A percentile compares a stretch with the other conserved stretches of the same genome.
These are phyloP conservation scores for Euplexia lucipara DNA, from an alignment of 2,888 invertebrate genomes.

Conservation along the genomic window DNA sequence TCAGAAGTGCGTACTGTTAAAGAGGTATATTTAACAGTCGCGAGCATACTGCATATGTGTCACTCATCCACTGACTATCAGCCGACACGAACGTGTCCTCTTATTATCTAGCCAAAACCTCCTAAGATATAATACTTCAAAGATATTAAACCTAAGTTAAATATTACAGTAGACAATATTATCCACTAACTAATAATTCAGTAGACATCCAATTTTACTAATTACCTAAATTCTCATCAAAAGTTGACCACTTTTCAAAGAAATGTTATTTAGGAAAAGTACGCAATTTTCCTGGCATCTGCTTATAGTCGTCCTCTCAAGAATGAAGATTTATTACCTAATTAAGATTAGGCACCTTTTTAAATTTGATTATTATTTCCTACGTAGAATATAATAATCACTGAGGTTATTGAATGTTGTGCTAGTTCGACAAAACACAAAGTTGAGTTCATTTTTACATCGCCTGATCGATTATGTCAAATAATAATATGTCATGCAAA, in stretches of 20 bases:
- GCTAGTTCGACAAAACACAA: constrained; percentile 26
- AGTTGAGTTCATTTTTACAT: no score
- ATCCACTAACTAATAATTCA: constrained; percentile 13
- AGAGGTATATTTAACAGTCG: no score
- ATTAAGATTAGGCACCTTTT: constrained; percentile 48
- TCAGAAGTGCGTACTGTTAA: no score
- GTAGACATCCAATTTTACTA: constrained; percentile 41
- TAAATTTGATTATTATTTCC: constrained; percentile 50
- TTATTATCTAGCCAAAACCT: no score
- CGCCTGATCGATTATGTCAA: no score
- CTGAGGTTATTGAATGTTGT: constrained; percentile 44
- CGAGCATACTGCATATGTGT: no score
- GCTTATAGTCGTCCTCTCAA: constrained; percentile 44
- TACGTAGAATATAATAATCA: constrained; percentile 18
- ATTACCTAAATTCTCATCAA: constrained; percentile 28
- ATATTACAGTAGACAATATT: not conserved
- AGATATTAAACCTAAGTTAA: not conserved
- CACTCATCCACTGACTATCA: no score
- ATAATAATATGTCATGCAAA: no score
- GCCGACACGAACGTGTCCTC: no score
- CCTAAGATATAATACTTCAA: no score
- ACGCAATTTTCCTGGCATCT: constrained; percentile 40
- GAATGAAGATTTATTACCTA: constrained; percentile 62
- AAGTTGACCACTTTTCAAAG: constrained; percentile 39
- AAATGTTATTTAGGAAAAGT: constrained; percentile 34